Evolutionary conservation across 2,888 invertebrate genomes (phyloP), one percentile per base, ranked within the genome.

Genomic region (Coleophora deauratella): DNA sequence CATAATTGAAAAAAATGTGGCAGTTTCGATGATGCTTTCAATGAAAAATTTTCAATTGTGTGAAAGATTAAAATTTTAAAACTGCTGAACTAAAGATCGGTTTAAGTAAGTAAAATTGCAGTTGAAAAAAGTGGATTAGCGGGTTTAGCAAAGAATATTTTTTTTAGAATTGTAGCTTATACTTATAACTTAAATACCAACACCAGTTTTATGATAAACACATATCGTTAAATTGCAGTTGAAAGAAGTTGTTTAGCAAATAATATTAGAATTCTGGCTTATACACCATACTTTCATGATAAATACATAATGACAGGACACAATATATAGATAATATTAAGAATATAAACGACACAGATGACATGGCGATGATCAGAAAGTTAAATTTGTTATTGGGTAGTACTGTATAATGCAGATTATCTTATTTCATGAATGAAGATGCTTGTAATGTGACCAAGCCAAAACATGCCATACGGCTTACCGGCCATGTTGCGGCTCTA

Each of bases 381-480:
- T 70, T 62, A 21, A 21, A 71, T 53, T 65, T 54, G 59, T 67
- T 21, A 21, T 21, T 21, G 21, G 6, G 21, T 21, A 21, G 21
- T 21, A 21, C 3, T 21, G 21, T 21, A 21, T 21, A 21, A 21
- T 21, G 21, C 6, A 21, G 3, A 3, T 21, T 21, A 21, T 3
- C 21, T 4, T 21, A 21, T 21, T 21, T 4, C 21, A 53, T 71
- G 71, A 59, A 53, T 59, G 58, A 63, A 57, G 49, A 46, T 36
- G 43, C 35, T 38, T 13, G 50, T 45, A 48, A 55, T 51, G 62
- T 60, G 69, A 65, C 59, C 56, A 77, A 73, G 72, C 73, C 66
- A 54, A 55, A 51, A 67, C 82, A 81, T 79, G 82, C 79, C 79
- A 66, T 66, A 63, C 63, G 77, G 73, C 84, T 85, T 85, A 85